Percentiles rank a stretch among this genome's conserved stretches.
Evolutionary conservation across 2,888 invertebrate species (phyloP).

Genomic region (Augiades crinisus): DNA sequence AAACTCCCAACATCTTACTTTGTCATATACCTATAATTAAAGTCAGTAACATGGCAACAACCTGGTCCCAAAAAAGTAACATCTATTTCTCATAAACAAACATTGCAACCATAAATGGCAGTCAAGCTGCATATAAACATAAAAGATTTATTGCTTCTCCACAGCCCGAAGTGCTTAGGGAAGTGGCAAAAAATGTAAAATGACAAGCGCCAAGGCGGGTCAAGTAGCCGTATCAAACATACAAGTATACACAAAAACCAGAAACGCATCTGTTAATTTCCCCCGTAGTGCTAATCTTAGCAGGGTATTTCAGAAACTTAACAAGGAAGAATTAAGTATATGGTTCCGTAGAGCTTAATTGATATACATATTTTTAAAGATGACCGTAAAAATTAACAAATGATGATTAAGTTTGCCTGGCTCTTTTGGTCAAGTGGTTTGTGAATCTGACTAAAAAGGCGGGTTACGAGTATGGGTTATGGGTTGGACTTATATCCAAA

Average conservation of each 20-base stretch:
- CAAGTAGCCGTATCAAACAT: slow-evolving; percentile 37
- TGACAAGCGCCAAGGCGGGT: slow-evolving; percentile 30
- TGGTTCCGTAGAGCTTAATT: not conserved
- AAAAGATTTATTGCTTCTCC: slow-evolving; percentile 19
- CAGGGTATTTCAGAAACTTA: not conserved
- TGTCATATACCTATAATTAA: too few species aligned
- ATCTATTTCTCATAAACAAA: slow-evolving; percentile 11
- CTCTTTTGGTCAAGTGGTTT: too few species aligned
- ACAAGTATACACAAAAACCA: slow-evolving; percentile 37
- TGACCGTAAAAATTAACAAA: too few species aligned
- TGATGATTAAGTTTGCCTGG: too few species aligned
- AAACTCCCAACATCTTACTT: too few species aligned
- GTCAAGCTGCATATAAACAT: slow-evolving; percentile 14
- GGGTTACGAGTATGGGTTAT: too few species aligned
- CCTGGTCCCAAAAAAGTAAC: not conserved
- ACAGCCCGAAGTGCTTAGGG: slow-evolving; percentile 12
- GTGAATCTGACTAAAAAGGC: too few species aligned
- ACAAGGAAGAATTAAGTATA: not conserved
- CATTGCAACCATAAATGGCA: not conserved
- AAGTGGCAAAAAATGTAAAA: slow-evolving; percentile 30
- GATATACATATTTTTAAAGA: too few species aligned
- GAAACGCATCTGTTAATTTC: slow-evolving; percentile 41
- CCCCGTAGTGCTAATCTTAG: slow-evolving; percentile 9
- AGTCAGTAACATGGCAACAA: not conserved
- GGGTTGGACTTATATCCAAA: too few species aligned